A percentile compares a stretch with the other conserved stretches of the same genome.
Evolutionary conservation across 1,140 invertebrate species (phyloP).

Genomic region (Helicoverpa armigera): DNA sequence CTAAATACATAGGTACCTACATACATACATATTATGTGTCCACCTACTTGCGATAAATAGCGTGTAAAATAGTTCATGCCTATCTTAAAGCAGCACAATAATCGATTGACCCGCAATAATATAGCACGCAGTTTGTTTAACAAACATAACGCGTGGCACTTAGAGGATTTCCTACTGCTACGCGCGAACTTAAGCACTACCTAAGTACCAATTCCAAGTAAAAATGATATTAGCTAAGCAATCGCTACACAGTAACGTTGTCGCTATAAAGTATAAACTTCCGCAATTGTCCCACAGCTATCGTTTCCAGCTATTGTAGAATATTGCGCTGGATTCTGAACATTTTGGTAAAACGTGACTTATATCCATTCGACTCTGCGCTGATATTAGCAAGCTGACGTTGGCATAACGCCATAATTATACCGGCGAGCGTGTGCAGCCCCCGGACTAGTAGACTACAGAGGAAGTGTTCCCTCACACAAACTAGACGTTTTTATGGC

Average conservation of each 20-base stretch:
- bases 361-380: slow-evolving; percentile 59
- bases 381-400: slow-evolving; percentile 65
- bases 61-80: no score
- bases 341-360: slow-evolving; percentile 71
- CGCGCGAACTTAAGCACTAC: slow-evolving; percentile 4
- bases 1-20: no score
- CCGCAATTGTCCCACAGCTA: slow-evolving; percentile 49
- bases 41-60: no score
- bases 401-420: slow-evolving; percentile 75
- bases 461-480: slow-evolving; percentile 70
- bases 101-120: neutral
- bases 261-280: slow-evolving; percentile 57
- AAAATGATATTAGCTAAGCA: slow-evolving; percentile 24
- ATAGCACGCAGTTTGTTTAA: neutral
- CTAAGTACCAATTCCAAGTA: neutral
- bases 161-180: slow-evolving; percentile 1
- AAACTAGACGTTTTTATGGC: slow-evolving; percentile 70
- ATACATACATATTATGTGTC: no score
- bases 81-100: no score
- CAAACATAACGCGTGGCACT: neutral
- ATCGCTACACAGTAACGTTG: slow-evolving; percentile 39
- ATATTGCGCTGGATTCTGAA: slow-evolving; percentile 65
- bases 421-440: slow-evolving; percentile 53
- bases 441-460: slow-evolving; percentile 54
- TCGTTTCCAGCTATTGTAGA: slow-evolving; percentile 53